These are phyloP conservation scores for Bombus impatiens DNA, from an alignment of 1,140 invertebrate genomes.

Conservation along the genomic window DNA sequence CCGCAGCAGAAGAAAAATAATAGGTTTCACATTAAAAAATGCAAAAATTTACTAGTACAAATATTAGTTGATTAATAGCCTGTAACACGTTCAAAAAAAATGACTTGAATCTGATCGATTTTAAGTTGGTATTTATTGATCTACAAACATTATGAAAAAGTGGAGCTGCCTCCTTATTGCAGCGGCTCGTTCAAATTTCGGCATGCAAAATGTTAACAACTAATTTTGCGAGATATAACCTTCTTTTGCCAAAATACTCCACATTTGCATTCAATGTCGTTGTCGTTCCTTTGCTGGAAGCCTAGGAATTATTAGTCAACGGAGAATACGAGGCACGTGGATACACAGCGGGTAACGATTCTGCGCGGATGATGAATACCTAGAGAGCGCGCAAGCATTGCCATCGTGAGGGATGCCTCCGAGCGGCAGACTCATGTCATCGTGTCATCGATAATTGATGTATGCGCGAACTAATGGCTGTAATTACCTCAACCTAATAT, in stretches of 20 bases:
- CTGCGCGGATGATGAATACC: conserved; percentile 38
- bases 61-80: no score
- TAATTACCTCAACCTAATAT: conserved; percentile 78
- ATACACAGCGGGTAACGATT: conserved; percentile 30
- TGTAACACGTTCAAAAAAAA: not conserved
- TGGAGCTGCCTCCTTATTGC: no score
- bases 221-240: not conserved
- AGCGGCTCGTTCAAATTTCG: no score
- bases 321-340: conserved; percentile 25
- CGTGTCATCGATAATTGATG: conserved; percentile 81
- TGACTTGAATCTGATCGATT: not conserved
- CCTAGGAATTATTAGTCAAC: conserved; percentile 25
- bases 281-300: not conserved
- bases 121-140: not conserved
- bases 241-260: not conserved
- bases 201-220: not conserved
- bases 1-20: not conserved
- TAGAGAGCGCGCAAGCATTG: conserved; percentile 39
- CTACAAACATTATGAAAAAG: not conserved
- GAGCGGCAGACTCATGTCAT: conserved; percentile 72
- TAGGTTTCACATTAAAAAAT: not conserved
- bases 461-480: conserved; percentile 79
- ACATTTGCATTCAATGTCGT: not conserved
- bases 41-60: not conserved
- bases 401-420: conserved; percentile 65